phyloP scores from a whole-genome alignment of 2,113 vertebrate species.

The Heterochromis multidens region DNA sequence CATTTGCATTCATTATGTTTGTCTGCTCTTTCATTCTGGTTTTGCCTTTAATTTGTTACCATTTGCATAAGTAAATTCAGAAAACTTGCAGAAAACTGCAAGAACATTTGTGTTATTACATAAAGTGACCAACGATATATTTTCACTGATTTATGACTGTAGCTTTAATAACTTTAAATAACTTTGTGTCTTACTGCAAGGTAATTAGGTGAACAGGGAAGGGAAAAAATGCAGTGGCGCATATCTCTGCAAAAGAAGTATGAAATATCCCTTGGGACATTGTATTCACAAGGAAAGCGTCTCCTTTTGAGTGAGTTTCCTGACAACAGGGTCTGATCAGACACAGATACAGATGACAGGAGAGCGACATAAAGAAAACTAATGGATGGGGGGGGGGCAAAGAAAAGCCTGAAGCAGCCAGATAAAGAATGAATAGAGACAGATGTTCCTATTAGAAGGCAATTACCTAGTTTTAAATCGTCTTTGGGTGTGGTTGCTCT shows the following conservation, averaged over 20 bases:
- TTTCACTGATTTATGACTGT: neutral
- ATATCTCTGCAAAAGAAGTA: neutral
- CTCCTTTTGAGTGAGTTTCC: neutral
- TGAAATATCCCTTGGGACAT: neutral
- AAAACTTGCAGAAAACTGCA: neutral
- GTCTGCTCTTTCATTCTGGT: neutral
- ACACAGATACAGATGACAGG: conserved; percentile 17
- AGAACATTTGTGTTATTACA: neutral
- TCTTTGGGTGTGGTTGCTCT: neutral
- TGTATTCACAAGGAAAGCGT: neutral
- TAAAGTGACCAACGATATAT: neutral
- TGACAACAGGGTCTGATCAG: conserved; percentile 23
- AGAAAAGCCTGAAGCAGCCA: conserved; percentile 1
- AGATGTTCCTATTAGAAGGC: conserved; percentile 27
- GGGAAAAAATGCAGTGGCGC: neutral
- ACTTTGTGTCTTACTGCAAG: neutral
- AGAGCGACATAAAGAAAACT: conserved; percentile 17
- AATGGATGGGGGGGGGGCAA: conserved; percentile 17
- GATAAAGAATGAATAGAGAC: conserved; percentile 32
- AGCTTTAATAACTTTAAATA: conserved; percentile 24
- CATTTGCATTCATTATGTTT: neutral
- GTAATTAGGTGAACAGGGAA: conserved; percentile 24
- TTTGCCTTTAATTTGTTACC: neutral
- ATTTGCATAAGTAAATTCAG: neutral
- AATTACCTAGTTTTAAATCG: conserved; percentile 12